Evolutionary conservation across 1,140 invertebrate species (phyloP).

Genomic region (Gonatopus flavifemur): DNA sequence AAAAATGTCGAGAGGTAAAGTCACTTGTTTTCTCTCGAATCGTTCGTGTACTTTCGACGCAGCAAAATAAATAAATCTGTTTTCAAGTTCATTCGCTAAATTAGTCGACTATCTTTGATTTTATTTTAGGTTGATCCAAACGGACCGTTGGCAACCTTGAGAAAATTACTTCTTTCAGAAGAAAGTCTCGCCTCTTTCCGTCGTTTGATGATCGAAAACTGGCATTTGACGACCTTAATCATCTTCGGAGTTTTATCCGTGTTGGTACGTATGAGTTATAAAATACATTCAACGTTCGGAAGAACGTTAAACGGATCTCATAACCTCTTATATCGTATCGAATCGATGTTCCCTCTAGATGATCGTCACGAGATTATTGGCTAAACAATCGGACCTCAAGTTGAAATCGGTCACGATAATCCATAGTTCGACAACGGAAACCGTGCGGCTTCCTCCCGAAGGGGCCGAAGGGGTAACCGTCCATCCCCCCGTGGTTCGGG

Average conservation of each 20-base stretch:
- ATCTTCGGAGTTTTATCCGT: slow-evolving; percentile 72
- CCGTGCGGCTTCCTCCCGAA: slow-evolving; percentile 75
- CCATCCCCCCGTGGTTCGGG: slow-evolving; percentile 61
- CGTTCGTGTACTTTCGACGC: background rate
- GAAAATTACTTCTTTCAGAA: slow-evolving; percentile 84
- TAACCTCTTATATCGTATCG: too few relatives aligned
- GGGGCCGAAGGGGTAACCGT: slow-evolving; percentile 67
- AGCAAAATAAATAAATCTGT: slow-evolving; percentile 9
- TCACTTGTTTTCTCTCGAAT: background rate
- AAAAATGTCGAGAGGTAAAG: slow-evolving; percentile 85
- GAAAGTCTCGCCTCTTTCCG: slow-evolving; percentile 85
- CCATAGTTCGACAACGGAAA: slow-evolving; percentile 82
- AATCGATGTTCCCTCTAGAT: too few relatives aligned
- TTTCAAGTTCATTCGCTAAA: background rate
- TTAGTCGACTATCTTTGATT: background rate
- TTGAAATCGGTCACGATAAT: slow-evolving; percentile 82
- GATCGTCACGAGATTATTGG: slow-evolving; percentile 74
- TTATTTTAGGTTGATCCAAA: slow-evolving; percentile 80
- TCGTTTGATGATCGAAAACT: slow-evolving; percentile 80
- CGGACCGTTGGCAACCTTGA: slow-evolving; percentile 87
- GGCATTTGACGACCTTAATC: slow-evolving; percentile 81
- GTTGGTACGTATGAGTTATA: slow-evolving; percentile 75
- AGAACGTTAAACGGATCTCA: too few relatives aligned
- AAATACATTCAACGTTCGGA: too few relatives aligned
- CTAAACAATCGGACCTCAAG: slow-evolving; percentile 75